Base-by-base conservation (phyloP, 2,113 vertebrate genomes). In the Podarcis cretensis region DNA sequence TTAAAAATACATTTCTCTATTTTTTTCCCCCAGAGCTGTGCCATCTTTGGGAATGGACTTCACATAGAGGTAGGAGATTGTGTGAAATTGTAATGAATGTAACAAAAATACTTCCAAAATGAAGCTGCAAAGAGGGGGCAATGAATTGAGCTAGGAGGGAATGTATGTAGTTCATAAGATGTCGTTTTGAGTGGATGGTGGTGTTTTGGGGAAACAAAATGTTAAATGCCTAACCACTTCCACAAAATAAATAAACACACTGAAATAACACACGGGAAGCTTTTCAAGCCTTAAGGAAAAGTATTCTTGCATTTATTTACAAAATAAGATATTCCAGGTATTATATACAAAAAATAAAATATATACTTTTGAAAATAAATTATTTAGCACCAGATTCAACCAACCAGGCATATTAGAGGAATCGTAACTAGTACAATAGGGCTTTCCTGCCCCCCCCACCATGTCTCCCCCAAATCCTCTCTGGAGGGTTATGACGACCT, bases 21-120 rank as follows among this genome's bases (percentile, higher is more conserved):
- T 57, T 20, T 87, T 95, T 23, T 89, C 97, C 96, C 96, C 69
- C 94, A 98, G 97, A 84, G 96, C 81, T 96, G 85, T 89, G 90
- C 97, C 86, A 87, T 79, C 89, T 91, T 90, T 86, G 97, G 96
- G 94, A 90, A 84, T 92, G 96, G 96, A 84, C 96, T 98, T 89
- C 76, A 95, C 1, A 79, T 97, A 54, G 92, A 97, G 97, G 97
- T 97, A 96, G 81, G 96, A 73, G 82, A 81, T 68, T 16, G 83
- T 18, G 7, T 23, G 87, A 87, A 92, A 73, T 8, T 87, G 9
- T 3, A 65, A 25, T 77, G 23, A 86, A 87, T 87, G 59, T 25
- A 84, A 89, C 65, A 35, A 54, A 54, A 12, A 54, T 54, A 10
- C 48, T 54, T 54, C 48, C 48, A 54, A 54, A 54, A 54, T 54